Evolutionary conservation across 2,797 vertebrate genomes (phyloP), one percentile per base, ranked within the genome.

Genomic region (Alca torda): DNA sequence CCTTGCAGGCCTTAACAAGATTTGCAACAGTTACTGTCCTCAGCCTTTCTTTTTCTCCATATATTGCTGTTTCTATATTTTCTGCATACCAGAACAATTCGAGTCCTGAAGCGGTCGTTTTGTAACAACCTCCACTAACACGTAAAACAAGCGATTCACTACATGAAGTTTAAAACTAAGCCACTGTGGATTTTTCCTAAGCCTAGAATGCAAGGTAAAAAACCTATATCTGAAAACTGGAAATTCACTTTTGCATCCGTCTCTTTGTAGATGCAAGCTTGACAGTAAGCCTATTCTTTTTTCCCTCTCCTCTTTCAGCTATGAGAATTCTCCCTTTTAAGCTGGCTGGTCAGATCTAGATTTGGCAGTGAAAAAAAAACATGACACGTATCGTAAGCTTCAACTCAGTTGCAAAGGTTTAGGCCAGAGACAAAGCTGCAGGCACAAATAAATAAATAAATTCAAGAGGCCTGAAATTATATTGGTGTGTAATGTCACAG

Each of bases 361-460:
- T 80, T 95, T 84, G 92, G 41, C 69, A 86, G 59, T 65, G 50
- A 70, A 74, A 96, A 96, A 96, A 96, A 89, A 89, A 19, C 50
- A 73, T 89, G 84, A 84, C 83, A 85, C 50, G 26, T 87, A 93
- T 95, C 95, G 95, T 96, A 96, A 94, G 89, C 60, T 96, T 94
- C 90, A 96, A 70, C 60, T 95, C 63, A 86, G 60, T 31, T 72
- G 76, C 81, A 95, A 93, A 96, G 86, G 73, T 95, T 96, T 94
- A 84, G 64, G 95, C 96, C 93, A 77, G 81, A 95, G 91, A 94
- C 94, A 92, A 95, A 93, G 59, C 94, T 95, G 48, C 56, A 80
- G 89, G 97, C 95, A 91, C 81, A 96, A 97, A 80, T 89, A 96
- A 92, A 90, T 89, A 95, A 97, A 93, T 95, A 93, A 91, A 93